Conservation (phyloP, 2,113 vertebrate species). For the Uria aalge region DNA sequence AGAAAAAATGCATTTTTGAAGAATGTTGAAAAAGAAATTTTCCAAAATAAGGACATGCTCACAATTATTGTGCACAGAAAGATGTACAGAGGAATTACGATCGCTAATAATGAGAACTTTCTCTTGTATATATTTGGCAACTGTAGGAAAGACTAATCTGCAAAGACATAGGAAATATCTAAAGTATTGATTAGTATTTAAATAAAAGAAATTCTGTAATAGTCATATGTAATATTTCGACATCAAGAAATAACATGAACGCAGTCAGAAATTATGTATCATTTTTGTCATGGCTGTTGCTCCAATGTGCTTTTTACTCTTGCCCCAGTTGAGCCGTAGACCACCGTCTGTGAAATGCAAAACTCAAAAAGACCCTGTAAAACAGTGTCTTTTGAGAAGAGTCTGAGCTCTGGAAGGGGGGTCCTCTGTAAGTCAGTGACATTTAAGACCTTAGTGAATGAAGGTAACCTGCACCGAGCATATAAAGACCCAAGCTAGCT, state of each 20-base stretch:
- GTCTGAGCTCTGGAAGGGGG: neutral
- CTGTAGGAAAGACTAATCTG: neutral
- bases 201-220: neutral
- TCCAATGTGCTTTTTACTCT: neutral
- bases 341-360: neutral
- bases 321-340: neutral
- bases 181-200: neutral
- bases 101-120: neutral
- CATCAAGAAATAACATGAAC: neutral
- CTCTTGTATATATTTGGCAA: neutral
- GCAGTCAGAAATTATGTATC: neutral
- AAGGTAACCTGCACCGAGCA: neutral
- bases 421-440: neutral
- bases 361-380: neutral
- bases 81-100: neutral
- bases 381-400: neutral
- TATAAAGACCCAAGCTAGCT: neutral
- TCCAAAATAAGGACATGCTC: neutral
- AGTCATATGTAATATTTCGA: neutral
- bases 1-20: neutral
- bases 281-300: neutral
- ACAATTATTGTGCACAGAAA: neutral
- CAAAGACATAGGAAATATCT: neutral
- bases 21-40: neutral
- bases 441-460: neutral